Percentiles rank a stretch among this genome's conserved stretches.
Evolutionary conservation across 2,113 vertebrate genomes (phyloP).

Genomic region (Centrocercus urophasianus): DNA sequence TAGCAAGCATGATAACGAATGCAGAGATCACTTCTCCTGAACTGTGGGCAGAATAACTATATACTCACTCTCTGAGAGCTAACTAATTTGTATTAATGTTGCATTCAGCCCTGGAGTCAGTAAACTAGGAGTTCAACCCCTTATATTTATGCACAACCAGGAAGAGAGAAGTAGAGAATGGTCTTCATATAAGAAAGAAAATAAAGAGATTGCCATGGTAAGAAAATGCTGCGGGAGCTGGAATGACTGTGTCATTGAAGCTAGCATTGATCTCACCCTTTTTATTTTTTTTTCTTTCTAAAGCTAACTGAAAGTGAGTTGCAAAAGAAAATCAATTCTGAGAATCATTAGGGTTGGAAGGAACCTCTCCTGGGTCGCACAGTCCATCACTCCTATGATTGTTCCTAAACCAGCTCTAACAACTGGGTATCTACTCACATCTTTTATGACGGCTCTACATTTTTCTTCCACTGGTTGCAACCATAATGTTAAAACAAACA

Average conservation of each 20-base stretch:
- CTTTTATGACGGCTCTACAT: conserved; percentile 39
- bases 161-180: conserved; percentile 9
- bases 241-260: conserved; percentile 63
- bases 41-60: neutral
- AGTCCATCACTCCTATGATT: conserved; percentile 68
- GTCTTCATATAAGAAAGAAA: conserved; percentile 15
- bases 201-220: conserved; percentile 22
- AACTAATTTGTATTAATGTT: neutral
- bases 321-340: conserved; percentile 69
- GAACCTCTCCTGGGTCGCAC: conserved; percentile 52
- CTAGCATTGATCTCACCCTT: conserved; percentile 59
- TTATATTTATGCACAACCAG: conserved; percentile 27
- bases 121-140: neutral
- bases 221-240: conserved; percentile 52
- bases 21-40: neutral
- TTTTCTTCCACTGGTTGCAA: conserved; percentile 44
- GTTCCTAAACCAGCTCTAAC: conserved; percentile 67
- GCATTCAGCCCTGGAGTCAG: neutral
- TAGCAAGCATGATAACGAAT: neutral
- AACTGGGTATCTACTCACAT: conserved; percentile 37
- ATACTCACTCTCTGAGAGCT: neutral
- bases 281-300: conserved; percentile 61
- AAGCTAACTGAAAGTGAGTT: conserved; percentile 72
- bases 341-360: conserved; percentile 70
- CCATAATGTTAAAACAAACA: conserved; percentile 55